Base-by-base conservation (phyloP, 2,113 vertebrate genomes). In the Calyptommatus sinebrachiatus region DNA sequence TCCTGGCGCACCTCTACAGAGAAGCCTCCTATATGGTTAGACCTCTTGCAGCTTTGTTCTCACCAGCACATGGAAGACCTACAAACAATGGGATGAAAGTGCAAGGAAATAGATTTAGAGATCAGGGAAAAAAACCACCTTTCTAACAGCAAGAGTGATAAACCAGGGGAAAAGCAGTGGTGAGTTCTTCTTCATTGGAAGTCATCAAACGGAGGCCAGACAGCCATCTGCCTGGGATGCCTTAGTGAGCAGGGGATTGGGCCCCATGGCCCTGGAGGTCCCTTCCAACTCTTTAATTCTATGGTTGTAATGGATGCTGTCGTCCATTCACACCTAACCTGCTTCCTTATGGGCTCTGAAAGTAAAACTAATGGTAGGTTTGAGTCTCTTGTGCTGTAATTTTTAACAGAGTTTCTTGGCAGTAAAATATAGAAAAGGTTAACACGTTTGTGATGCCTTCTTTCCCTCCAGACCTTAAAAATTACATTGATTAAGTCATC, bases 371-470 rank as follows among this genome's bases (percentile, higher is more conserved):
- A 31, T 63, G 67, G 50, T 10, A 60, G 75, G 35, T 28, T n/a
- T 73, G 24, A 12, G 60, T 74, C 88, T 80, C 62, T 76, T 88
- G 85, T 84, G 26, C 29, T 6, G 35, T 75, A 70, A 78, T 78
- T 67, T 78, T 78, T 70, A 78, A 75, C 79, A 16, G 67, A 68
- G 70, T 89, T 85, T 83, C 63, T 24, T 18, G 46, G 71, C 10
- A 21, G 61, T 80, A 53, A 84, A 89, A 85, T n/a, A 60, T 78
- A 83, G 82, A 63, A 46, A 77, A 81, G 71, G 76, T 88, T 78
- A 77, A 85, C 72, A n/a, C 66, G 80, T 86, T 70, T 61, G 85
- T 79, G 71, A 84, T 78, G 72, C 71, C 53, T 22, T 45, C n/a
- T 21, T 79, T 83, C 76, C 73, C 53, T 76, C 83, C 77, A 81